Conservation (phyloP, 2,888 invertebrate genomes). For the Drosophila rellima region DNA sequence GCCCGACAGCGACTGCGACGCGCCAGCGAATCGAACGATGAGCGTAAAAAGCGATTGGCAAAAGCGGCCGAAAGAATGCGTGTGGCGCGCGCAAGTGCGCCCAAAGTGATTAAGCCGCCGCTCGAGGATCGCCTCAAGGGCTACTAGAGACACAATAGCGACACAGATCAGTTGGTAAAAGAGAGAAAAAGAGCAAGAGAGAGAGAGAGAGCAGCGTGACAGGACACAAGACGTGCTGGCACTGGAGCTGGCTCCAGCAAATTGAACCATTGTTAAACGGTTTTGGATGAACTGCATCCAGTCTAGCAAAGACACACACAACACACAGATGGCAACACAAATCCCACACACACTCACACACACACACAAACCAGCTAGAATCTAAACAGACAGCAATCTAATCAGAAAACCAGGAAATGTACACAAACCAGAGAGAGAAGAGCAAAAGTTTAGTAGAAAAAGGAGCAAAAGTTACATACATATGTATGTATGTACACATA, state of each 20-base stretch:
- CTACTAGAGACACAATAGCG: slow-evolving; percentile 65
- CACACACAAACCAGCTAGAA: slow-evolving; percentile 22
- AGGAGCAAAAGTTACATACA: slow-evolving; percentile 11
- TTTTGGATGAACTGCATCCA: slow-evolving; percentile 23
- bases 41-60: slow-evolving; percentile 84
- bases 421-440: slow-evolving; percentile 19
- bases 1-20: slow-evolving; percentile 85
- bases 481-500: background rate
- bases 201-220: background rate
- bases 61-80: slow-evolving; percentile 86
- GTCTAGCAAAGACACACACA: slow-evolving; percentile 4
- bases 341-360: background rate
- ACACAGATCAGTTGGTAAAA: background rate
- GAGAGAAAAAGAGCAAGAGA: background rate
- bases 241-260: slow-evolving; percentile 71
- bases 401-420: slow-evolving; percentile 33
- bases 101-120: slow-evolving; percentile 85
- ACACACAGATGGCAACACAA: slow-evolving; percentile 6
- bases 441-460: background rate
- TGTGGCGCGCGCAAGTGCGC: slow-evolving; percentile 83
- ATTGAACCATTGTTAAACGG: slow-evolving; percentile 21
- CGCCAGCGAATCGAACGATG: slow-evolving; percentile 85
- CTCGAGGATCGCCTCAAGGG: slow-evolving; percentile 85
- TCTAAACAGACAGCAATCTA: slow-evolving; percentile 33
- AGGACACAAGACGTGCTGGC: background rate